Conservation (phyloP, 2,888 invertebrate species). For the Hirudinaria manillensis region DNA sequence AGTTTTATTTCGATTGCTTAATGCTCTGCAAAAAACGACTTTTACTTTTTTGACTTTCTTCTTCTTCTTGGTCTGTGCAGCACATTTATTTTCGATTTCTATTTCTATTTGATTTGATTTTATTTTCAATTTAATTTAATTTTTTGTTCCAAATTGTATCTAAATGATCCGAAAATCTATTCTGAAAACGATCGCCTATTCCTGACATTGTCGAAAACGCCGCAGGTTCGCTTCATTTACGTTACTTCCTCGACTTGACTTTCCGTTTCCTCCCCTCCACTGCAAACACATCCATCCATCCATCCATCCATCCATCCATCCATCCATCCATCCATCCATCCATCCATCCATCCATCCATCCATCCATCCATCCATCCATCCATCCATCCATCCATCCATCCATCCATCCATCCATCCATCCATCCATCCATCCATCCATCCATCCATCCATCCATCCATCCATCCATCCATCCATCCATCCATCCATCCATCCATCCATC, state of each 20-base stretch:
- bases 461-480: neutral
- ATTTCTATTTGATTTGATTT: neutral
- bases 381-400: neutral
- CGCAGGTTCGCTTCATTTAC: too few species aligned
- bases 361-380: neutral
- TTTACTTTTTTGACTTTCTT: too few species aligned
- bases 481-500: neutral
- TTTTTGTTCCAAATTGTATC: too few species aligned
- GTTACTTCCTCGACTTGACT: neutral
- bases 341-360: neutral
- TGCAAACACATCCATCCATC: neutral
- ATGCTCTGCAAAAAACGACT: too few species aligned
- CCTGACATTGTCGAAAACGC: too few species aligned
- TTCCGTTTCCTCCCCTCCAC: neutral
- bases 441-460: neutral
- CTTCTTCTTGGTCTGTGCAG: too few species aligned
- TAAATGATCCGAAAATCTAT: too few species aligned
- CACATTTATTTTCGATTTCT: neutral
- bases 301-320: neutral
- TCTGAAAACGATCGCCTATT: too few species aligned
- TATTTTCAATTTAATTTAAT: neutral
- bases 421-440: neutral
- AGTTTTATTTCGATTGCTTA: too few species aligned
- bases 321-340: neutral
- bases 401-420: neutral